Evolutionary conservation across 2,888 invertebrate genomes (phyloP).

Genomic region (Dromius quadrimaculatus): DNA sequence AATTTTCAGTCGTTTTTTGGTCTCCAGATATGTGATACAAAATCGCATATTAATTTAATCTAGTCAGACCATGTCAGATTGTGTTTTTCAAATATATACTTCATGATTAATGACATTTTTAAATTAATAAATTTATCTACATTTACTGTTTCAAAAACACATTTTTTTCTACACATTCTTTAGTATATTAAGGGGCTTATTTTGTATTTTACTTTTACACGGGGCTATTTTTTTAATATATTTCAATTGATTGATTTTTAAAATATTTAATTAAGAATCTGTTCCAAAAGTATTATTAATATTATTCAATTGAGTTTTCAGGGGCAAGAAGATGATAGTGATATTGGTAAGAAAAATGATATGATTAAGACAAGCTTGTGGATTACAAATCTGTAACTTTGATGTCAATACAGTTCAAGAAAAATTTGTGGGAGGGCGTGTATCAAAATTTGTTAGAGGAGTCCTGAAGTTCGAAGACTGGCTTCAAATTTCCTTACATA

Average conservation of each 20-base stretch:
- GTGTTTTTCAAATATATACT: constrained; percentile 53
- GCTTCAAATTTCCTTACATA: too few relatives aligned
- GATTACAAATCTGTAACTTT: too few relatives aligned
- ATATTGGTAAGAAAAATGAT: too few relatives aligned
- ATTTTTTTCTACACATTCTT: constrained; percentile 43
- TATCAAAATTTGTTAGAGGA: too few relatives aligned
- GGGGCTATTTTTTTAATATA: constrained; percentile 23
- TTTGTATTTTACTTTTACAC: neutral
- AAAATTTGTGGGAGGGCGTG: too few relatives aligned
- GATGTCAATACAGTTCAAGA: too few relatives aligned
- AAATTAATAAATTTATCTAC: constrained; percentile 53
- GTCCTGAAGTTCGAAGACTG: too few relatives aligned
- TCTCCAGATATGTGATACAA: constrained; percentile 49
- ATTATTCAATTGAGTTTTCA: constrained; percentile 22
- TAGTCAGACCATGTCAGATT: constrained; percentile 52
- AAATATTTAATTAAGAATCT: constrained; percentile 30
- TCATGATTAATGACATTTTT: constrained; percentile 53
- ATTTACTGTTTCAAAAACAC: constrained; percentile 53
- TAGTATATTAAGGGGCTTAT: neutral
- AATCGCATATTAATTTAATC: constrained; percentile 51
- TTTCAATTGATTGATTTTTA: constrained; percentile 30
- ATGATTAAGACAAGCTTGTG: too few relatives aligned
- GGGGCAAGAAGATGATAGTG: too few relatives aligned
- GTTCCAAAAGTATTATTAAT: constrained; percentile 11
- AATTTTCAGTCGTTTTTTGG: constrained; percentile 44